These are phyloP conservation scores for Ennomos quercinarius DNA, from an alignment of 2,888 invertebrate genomes.

Conservation along the genomic window DNA sequence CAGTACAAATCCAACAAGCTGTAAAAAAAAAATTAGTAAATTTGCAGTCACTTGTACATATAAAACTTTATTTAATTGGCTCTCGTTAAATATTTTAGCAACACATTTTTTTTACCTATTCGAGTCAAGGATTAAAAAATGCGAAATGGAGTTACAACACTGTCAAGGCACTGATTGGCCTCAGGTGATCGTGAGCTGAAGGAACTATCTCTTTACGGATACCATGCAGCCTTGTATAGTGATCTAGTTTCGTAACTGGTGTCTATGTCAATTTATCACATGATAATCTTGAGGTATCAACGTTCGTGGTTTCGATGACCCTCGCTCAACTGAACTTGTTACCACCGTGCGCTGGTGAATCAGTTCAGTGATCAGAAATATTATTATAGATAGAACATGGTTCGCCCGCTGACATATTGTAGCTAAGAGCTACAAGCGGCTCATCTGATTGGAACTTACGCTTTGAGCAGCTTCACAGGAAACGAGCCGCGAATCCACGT, in stretches of 20 bases:
- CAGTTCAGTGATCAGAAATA: too few relatives aligned
- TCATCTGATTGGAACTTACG: constrained; percentile 51
- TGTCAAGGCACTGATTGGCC: constrained; percentile 54
- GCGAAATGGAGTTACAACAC: constrained; percentile 40
- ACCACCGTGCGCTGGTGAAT: too few relatives aligned
- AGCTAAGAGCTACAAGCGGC: background rate
- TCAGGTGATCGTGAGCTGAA: constrained; percentile 50
- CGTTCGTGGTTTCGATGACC: constrained; percentile 53
- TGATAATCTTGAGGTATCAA: constrained; percentile 47
- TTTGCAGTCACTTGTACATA: background rate
- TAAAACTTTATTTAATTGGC: constrained; percentile 5
- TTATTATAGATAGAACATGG: too few relatives aligned
- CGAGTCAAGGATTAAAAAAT: constrained; percentile 33
- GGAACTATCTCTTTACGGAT: constrained; percentile 52
- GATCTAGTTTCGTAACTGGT: constrained; percentile 61
- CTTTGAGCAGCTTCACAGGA: constrained; percentile 65
- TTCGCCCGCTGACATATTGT: background rate
- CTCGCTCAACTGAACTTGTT: constrained; percentile 40
- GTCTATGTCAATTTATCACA: constrained; percentile 58
- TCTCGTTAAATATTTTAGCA: constrained; percentile 9
- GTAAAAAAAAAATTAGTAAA: constrained; percentile 53
- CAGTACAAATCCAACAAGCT: constrained; percentile 84
- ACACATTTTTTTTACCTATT: constrained; percentile 18
- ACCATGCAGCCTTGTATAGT: constrained; percentile 52
- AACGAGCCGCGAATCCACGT: constrained; percentile 84